Evolutionary conservation across 2,888 invertebrate species (phyloP).

Genomic region (Tachina lurida): DNA sequence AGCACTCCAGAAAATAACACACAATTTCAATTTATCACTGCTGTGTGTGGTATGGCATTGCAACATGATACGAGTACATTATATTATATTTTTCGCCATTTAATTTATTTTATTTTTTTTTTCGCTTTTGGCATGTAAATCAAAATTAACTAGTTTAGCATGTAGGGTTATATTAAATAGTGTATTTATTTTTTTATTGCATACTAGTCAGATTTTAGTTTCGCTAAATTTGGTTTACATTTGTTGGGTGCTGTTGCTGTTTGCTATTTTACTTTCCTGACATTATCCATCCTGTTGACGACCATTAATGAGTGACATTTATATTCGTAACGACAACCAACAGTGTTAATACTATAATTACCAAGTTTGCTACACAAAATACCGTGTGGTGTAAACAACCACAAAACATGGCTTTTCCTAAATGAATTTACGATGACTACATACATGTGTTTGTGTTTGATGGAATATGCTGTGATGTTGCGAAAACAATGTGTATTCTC

Average conservation of each 20-base stretch:
- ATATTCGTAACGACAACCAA: slow-evolving; percentile 33
- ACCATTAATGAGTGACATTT: slow-evolving; percentile 55
- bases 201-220: not conserved
- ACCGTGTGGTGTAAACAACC: slow-evolving; percentile 49
- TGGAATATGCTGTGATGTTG: not conserved
- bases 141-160: slow-evolving; percentile 49
- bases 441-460: slow-evolving; percentile 26
- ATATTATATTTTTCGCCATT: not conserved
- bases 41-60: slow-evolving; percentile 38
- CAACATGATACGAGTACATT: slow-evolving; percentile 6
- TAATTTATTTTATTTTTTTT: not conserved
- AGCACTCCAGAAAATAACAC: slow-evolving; percentile 11
- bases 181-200: slow-evolving; percentile 20
- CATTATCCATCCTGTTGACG: slow-evolving; percentile 38
- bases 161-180: not conserved
- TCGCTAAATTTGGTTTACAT: slow-evolving; percentile 37
- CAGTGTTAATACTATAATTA: slow-evolving; percentile 59
- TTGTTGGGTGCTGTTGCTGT: slow-evolving; percentile 13
- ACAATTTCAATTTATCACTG: slow-evolving; percentile 51
- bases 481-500: not conserved
- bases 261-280: slow-evolving; percentile 27
- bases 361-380: slow-evolving; percentile 60
- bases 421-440: slow-evolving; percentile 31
- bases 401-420: slow-evolving; percentile 56
- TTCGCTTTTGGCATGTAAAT: slow-evolving; percentile 2